Evolutionary conservation across 2,113 vertebrate species (phyloP).

Genomic region (Poeciliopsis turrubarensis): DNA sequence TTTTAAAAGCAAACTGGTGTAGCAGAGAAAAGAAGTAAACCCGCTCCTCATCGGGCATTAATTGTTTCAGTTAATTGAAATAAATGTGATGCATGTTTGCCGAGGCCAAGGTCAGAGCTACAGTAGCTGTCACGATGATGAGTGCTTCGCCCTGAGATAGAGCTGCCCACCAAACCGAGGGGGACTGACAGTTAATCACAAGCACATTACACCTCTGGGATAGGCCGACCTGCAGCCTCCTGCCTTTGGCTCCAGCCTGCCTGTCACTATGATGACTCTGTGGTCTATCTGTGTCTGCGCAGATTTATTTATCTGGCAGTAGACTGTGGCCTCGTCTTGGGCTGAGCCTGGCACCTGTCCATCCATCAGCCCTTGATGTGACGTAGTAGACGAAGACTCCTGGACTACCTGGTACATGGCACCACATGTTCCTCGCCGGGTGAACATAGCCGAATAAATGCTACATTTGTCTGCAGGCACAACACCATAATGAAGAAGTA

Average conservation of each 20-base stretch:
- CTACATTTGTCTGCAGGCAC: neutral
- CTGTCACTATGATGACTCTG: slow-evolving; percentile 71
- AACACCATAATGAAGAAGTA: slow-evolving; percentile 1
- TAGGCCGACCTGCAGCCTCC: slow-evolving; percentile 58
- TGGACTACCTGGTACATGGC: neutral
- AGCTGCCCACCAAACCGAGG: slow-evolving; percentile 62
- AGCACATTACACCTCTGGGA: slow-evolving; percentile 75
- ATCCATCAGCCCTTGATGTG: slow-evolving; percentile 62
- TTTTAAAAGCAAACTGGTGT: too few species aligned
- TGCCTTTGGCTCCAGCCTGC: slow-evolving; percentile 60
- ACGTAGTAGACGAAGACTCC: slow-evolving; percentile 31
- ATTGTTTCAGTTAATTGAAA: slow-evolving; percentile 17
- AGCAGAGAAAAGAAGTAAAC: neutral
- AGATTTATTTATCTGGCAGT: slow-evolving; percentile 69
- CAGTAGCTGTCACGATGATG: slow-evolving; percentile 72
- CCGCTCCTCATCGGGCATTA: neutral
- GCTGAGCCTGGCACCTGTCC: slow-evolving; percentile 63
- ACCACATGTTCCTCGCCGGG: slow-evolving; percentile 11
- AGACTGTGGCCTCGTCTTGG: slow-evolving; percentile 58
- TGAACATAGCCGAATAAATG: slow-evolving; percentile 32
- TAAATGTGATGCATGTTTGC: slow-evolving; percentile 17
- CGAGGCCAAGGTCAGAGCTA: slow-evolving; percentile 72
- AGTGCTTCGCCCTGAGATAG: slow-evolving; percentile 69
- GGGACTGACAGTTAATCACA: slow-evolving; percentile 81
- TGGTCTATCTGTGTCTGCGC: slow-evolving; percentile 60